Evolutionary conservation across 2,113 vertebrate genomes (phyloP).

Genomic region (Leptosomus discolor): DNA sequence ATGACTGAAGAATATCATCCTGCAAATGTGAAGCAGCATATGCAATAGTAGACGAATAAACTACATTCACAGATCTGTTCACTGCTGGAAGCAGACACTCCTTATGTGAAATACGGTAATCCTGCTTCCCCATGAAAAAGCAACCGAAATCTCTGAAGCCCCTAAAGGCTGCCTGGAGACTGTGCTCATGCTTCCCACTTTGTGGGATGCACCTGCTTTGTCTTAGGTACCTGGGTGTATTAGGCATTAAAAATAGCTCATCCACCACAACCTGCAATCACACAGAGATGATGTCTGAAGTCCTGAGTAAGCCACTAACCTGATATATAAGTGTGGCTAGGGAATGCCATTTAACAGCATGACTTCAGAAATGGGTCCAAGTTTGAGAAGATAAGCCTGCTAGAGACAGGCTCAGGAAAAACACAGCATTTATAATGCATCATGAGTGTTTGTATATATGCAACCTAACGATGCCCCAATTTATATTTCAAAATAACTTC

Average conservation of each 20-base stretch:
- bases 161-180: background rate
- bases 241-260: background rate
- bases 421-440: constrained; percentile 35
- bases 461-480: constrained; percentile 26
- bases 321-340: background rate
- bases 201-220: background rate
- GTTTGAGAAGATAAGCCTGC: constrained; percentile 4
- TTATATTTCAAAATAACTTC: constrained; percentile 31
- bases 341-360: background rate
- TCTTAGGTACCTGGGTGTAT: background rate
- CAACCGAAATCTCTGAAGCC: background rate
- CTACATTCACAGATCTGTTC: background rate
- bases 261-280: accelerated
- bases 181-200: accelerated
- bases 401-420: constrained; percentile 21
- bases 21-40: background rate
- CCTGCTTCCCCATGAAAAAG: background rate
- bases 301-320: background rate
- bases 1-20: background rate
- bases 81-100: background rate
- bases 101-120: background rate
- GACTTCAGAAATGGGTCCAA: background rate
- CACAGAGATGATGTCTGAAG: background rate
- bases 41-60: background rate
- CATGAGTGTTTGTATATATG: constrained; percentile 51